Conservation (phyloP, 2,888 invertebrate species). For the Neoitamus cyanurus region DNA sequence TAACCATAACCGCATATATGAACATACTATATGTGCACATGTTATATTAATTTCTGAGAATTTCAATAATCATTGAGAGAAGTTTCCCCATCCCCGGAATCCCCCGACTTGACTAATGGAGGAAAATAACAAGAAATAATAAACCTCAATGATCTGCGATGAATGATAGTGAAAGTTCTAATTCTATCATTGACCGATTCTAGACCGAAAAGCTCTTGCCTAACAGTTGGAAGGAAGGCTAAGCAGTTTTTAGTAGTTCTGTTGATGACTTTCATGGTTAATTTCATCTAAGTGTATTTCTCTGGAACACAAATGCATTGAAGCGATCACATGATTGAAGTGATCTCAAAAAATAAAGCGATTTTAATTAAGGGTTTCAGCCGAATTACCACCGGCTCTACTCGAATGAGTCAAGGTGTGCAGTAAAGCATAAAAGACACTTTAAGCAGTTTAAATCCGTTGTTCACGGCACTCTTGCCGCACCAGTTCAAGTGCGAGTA, state of each 20-base stretch:
- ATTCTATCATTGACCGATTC: conserved; percentile 13
- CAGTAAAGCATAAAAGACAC: conserved; percentile 28
- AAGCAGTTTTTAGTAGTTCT: conserved; percentile 11
- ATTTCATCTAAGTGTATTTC: background rate
- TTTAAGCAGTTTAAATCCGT: conserved; percentile 19
- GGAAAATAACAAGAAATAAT: background rate
- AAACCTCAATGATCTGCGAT: background rate
- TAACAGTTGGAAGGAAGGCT: background rate
- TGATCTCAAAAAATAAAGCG: conserved; percentile 22
- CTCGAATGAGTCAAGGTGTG: conserved; percentile 1
- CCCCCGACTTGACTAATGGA: background rate
- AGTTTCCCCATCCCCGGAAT: background rate
- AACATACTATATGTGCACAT: too few relatives aligned
- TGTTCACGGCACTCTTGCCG: background rate
- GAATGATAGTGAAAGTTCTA: conserved; percentile 15
- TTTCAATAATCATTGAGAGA: background rate
- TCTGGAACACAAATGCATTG: background rate
- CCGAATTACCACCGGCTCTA: background rate
- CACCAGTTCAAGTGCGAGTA: background rate
- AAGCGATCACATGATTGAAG: background rate
- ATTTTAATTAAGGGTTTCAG: conserved; percentile 26
- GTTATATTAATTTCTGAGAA: background rate
- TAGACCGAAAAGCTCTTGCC: conserved; percentile 4
- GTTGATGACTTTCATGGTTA: conserved; percentile 19
- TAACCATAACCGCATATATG: background rate